Conservation (phyloP, 2,797 vertebrate species). For the Ispidina picta region DNA sequence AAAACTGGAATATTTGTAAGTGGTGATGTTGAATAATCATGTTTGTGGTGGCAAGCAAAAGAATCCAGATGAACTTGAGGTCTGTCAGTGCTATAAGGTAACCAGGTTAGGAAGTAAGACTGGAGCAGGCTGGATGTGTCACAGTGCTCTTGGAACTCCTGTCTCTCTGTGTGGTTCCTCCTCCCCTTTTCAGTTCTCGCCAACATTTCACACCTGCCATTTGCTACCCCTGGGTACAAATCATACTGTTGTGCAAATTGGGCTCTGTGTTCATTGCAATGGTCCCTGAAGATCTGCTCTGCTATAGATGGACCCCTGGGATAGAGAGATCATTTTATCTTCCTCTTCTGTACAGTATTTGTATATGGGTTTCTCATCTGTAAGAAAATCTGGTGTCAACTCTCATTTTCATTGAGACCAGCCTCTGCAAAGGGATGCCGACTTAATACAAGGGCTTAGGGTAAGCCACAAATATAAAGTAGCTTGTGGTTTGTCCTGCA, state of each 20-base stretch:
- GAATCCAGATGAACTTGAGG: background rate
- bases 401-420: background rate
- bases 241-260: background rate
- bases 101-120: background rate
- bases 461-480: background rate
- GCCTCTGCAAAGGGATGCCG: background rate
- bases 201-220: background rate
- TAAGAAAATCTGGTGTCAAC: background rate
- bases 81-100: background rate
- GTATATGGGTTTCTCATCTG: background rate
- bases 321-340: background rate
- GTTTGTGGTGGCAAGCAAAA: background rate
- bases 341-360: background rate
- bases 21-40: background rate
- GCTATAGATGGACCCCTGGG: background rate
- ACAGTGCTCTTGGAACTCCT: background rate
- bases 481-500: background rate
- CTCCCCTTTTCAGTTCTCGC: rapidly evolving
- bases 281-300: background rate
- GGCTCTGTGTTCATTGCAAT: background rate
- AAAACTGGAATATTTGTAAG: background rate
- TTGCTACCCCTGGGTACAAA: background rate
- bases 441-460: background rate
- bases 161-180: background rate
- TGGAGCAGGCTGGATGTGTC: background rate